Conservation (phyloP, 2,797 vertebrate species). For the Sylvia borin region DNA sequence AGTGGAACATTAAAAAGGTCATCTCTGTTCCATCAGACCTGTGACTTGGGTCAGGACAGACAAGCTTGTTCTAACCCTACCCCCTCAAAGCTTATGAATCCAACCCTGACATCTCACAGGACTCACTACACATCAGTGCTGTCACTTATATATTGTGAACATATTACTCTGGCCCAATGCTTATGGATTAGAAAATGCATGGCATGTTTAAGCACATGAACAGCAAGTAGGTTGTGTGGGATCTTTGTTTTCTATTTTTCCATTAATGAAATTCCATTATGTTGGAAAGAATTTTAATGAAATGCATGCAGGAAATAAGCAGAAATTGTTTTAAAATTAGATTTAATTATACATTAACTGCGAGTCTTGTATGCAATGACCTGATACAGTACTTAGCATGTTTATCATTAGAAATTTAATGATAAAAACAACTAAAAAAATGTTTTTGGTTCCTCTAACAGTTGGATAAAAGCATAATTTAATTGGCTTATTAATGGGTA, state of each 20-base stretch:
- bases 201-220: background rate
- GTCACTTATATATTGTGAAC: background rate
- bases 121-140: background rate
- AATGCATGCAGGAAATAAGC: conserved; percentile 11
- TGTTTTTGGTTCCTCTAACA: background rate
- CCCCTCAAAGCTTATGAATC: background rate
- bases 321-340: conserved; percentile 40
- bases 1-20: background rate
- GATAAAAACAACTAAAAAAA: background rate
- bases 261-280: background rate
- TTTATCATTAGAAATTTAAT: background rate
- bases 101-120: background rate
- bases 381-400: background rate
- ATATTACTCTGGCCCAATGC: background rate
- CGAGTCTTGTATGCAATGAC: background rate
- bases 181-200: background rate
- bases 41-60: fast-evolving
- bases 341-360: conserved; percentile 29
- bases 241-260: background rate
- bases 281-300: conserved; percentile 42
- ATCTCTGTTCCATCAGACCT: background rate
- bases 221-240: background rate
- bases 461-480: background rate
- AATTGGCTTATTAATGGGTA: background rate
- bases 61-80: background rate